Percentiles rank a stretch among this genome's conserved stretches.
Conservation (phyloP, 2,888 invertebrate genomes). For the Papilio elwesi region DNA sequence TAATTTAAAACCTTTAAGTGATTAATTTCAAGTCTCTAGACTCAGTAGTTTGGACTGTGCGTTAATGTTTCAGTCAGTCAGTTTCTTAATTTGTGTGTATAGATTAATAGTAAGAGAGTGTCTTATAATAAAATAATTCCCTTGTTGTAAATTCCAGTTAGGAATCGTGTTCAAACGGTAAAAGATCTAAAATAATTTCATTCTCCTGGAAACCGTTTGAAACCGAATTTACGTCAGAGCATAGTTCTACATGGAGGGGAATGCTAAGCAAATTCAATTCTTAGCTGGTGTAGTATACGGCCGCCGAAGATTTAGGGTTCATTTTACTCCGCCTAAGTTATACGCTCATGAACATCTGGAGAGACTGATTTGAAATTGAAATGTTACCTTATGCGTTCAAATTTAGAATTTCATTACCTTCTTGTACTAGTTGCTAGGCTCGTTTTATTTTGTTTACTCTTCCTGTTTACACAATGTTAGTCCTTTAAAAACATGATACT, state of each 20-base stretch:
- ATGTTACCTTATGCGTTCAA: slow-evolving; percentile 64
- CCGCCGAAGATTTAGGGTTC: slow-evolving; percentile 77
- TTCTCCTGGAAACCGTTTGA: slow-evolving; percentile 39
- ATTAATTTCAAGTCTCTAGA: no score
- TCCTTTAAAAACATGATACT: neutral
- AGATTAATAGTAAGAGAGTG: neutral
- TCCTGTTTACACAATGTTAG: slow-evolving; percentile 3
- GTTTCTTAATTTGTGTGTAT: neutral
- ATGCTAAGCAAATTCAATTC: slow-evolving; percentile 76
- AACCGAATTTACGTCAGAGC: slow-evolving; percentile 41
- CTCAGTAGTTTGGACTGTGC: no score
- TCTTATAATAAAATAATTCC: slow-evolving; percentile 23
- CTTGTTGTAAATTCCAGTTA: slow-evolving; percentile 31
- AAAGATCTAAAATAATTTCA: slow-evolving; percentile 40
- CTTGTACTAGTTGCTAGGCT: slow-evolving; percentile 43
- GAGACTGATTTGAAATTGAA: slow-evolving; percentile 72
- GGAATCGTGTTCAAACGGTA: slow-evolving; percentile 32
- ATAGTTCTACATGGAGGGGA: slow-evolving; percentile 45
- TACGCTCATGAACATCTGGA: slow-evolving; percentile 79
- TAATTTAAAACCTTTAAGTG: no score
- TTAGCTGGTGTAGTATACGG: slow-evolving; percentile 70
- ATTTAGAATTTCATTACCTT: slow-evolving; percentile 62
- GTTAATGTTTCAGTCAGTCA: no score
- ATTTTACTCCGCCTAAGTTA: slow-evolving; percentile 76
- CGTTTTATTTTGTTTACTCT: slow-evolving; percentile 41